Evolutionary conservation across 1,140 invertebrate species (phyloP), one percentile per base, ranked within the genome.

Genomic region (Steinernema feltiae): DNA sequence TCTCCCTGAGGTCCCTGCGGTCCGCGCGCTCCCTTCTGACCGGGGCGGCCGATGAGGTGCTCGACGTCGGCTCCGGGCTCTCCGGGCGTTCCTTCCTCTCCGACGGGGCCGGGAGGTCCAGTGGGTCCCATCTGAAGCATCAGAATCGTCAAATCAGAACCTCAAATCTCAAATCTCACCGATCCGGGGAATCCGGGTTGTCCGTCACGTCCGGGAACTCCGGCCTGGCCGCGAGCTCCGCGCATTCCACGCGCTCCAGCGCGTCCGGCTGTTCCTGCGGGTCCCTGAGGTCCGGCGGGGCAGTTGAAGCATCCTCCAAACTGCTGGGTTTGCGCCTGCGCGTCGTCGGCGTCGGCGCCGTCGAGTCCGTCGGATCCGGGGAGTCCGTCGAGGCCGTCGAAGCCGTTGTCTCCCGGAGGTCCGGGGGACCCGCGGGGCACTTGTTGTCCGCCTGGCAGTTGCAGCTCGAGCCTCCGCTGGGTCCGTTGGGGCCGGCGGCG

Each of bases 391-490:
- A 41, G 69, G 73, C 79, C 79, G 30, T 75, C 63, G 30, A 18
- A 24, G 70, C 79, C 79, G 35, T 75, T 72, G 30, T 53, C 30
- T 76, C 79, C 79, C 74, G 76, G 76, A 32, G 78, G 78, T 53
- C 79, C 79, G 24, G 79, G 3, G 32, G 79, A 77, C 79, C 79
- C 71, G 76, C 79, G 48, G 79, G 79, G 63, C 79, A 80, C 74
- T 80, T 80, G 74, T 80, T 80, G 32, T 80, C 78, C 48, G 77
- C 78, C 24, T 79, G 41, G 74, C 79, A 80, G 74, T 80, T 80
- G 74, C 79, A 80, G 41, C 69, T 70, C 31, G 77, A 73, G 31
- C 77, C 77, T 32, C 72, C 73, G 31, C 77, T 72, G 30, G 77
- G 77, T 32, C 74, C 72, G 32, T 70, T 70, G 53, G 35, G 35